Base-by-base conservation (phyloP, 1,140 invertebrate genomes). In the Zaprionus davidi region DNA sequence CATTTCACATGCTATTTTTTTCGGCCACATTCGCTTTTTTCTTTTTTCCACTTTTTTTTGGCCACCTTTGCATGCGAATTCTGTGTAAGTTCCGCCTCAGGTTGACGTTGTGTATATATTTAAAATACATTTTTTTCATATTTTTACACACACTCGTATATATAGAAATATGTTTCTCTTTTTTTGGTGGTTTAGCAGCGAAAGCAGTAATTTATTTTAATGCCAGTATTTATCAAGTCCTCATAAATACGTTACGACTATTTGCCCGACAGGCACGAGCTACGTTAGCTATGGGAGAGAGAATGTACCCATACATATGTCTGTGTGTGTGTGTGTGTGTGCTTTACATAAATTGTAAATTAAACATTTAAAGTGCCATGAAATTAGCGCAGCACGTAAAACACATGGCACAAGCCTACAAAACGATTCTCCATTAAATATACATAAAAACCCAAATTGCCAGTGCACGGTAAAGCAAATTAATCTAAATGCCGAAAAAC, bases 131-230 rank as follows among this genome's bases (percentile, higher is more conserved):
- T 76, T 78, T 65, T 73, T 73, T 31, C 51, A 46, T 38, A 71
- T 44, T 51, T 71, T 46, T 57, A 57, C 44, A 49, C 17, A 63
- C 20, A 53, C 28, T 31, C 28, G 58, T 38, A 53, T 26, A 55
- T 34, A 71, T n/a, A 56, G 11, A 71, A 44, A 63, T 15, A 74
- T 69, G 59, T 70, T 41, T 59, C 13, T 65, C n/a, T 28, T 28
- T 64, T 78, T 57, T 64, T 53, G 13, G 34, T 28, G 46, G 49
- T 66, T 77, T 77, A 77, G 60, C 65, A 58, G 46, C 62, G 74
- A 85, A 78, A 81, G 79, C 72, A 76, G 84, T 92, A 91, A 92
- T 92, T 92, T 92, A 80, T 88, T 88, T 92, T 92, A 92, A 92
- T 92, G 90, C 70, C 70, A 63, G 77, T 92, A 92, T 92, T 92